Base-by-base conservation (phyloP, 2,797 vertebrate species). In the Balearica regulorum region DNA sequence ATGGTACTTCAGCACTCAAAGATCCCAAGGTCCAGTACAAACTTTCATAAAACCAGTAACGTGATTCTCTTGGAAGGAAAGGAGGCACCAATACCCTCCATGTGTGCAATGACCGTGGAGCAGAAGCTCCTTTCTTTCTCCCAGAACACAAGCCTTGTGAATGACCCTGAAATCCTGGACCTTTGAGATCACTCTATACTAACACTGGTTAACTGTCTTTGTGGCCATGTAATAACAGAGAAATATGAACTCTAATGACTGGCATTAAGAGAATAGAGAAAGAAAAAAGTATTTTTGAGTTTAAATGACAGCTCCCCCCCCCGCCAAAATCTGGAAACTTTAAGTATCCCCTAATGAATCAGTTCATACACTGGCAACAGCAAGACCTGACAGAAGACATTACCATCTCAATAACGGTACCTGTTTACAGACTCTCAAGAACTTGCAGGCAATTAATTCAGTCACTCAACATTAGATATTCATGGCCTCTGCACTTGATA, bases 81-180 rank as follows among this genome's bases (percentile, higher is more conserved):
- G n/a, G 9, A 78, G 11, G 31, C 31, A 84, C 15, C 8, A 62
- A 22, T 51, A 75, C 11, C 39, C 24, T 60, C 61, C 0, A 0
- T 26, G 25, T 33, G 25, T 75, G 37, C 31, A 60, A 39, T 0
- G 1, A 24, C 49, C n/a, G 12, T 43, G 37, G n/a, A 81, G 44
- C 19, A 76, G 41, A 82, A 87, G 37, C 10, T 53, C 14, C 37
- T 10, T 65, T 69, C 37, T 43, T 76, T 22, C 11, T 44, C 37
- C 20, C 33, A 72, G 70, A 76, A 84, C 19, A 16, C 14, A 58
- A 70, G 8, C 3, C 48, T 73, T 70, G 48, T 16, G 13, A 91
- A 78, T 29, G 35, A 91, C 9, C 5, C 26, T 33, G 24, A 65
- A 92, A 70, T 4, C 13, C 31, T 21, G 11, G 48, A 57, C 22